Conservation (phyloP, 92 coral and sea anemone genomes). For the Palythoa grandiflora region DNA sequence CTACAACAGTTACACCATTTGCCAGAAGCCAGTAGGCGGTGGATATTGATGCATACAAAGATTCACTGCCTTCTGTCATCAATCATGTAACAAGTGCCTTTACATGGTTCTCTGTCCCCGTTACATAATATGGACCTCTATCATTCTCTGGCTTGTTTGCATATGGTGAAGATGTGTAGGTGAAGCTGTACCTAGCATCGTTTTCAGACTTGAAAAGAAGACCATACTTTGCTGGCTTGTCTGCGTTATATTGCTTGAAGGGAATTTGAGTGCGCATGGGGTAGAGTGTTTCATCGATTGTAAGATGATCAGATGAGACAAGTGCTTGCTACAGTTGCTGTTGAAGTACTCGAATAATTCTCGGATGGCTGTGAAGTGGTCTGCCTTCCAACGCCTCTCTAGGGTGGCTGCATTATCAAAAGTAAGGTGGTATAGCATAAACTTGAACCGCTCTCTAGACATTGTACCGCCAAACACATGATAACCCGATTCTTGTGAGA, state of each 20-base stretch:
- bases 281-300: constrained; percentile 41
- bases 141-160: neutral
- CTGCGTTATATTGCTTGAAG: constrained; percentile 32
- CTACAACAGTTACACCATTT: neutral
- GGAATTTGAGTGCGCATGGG: constrained; percentile 20
- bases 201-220: constrained; percentile 16
- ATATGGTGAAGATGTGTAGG: neutral
- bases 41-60: neutral
- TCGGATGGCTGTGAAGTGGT: constrained; percentile 1
- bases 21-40: constrained; percentile 1
- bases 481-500: neutral
- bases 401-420: constrained; percentile 1
- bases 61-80: neutral
- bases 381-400: neutral
- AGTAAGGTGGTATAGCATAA: neutral
- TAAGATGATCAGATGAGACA: neutral
- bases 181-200: neutral
- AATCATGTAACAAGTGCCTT: neutral
- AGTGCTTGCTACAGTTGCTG: constrained; percentile 1
- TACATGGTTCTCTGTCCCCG: constrained; percentile 11
- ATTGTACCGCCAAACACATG: neutral
- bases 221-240: constrained; percentile 52
- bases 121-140: neutral
- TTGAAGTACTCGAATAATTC: neutral
- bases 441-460: constrained; percentile 13